Conservation (phyloP, 2,797 vertebrate genomes). For the Pachyuromys duprasi region DNA sequence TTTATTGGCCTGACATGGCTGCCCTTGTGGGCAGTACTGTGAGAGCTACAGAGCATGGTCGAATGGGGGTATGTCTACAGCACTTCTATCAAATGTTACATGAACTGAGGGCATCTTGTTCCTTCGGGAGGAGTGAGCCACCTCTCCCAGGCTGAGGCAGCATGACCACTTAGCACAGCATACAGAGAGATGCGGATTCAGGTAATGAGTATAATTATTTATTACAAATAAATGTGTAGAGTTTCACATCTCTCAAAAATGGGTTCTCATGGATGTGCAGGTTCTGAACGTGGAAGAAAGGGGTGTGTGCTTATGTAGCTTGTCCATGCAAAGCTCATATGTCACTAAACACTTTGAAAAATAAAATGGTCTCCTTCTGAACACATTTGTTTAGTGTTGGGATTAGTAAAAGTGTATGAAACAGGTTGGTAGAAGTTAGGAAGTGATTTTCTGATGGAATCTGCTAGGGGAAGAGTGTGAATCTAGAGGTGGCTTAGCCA, state of each 20-base stretch:
- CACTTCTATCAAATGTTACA: slow-evolving; percentile 74
- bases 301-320: slow-evolving; percentile 84
- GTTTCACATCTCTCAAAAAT: slow-evolving; percentile 82
- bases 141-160: slow-evolving; percentile 77
- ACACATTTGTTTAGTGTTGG: slow-evolving; percentile 57
- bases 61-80: slow-evolving; percentile 78
- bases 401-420: slow-evolving; percentile 81
- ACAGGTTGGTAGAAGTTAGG: slow-evolving; percentile 65
- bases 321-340: slow-evolving; percentile 87
- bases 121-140: slow-evolving; percentile 61
- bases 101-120: background rate
- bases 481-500: background rate
- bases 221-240: slow-evolving; percentile 76
- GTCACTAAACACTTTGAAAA: slow-evolving; percentile 82
- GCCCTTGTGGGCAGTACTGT: slow-evolving; percentile 69
- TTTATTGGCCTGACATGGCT: slow-evolving; percentile 85
- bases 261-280: slow-evolving; percentile 81
- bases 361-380: slow-evolving; percentile 77
- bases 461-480: background rate
- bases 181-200: slow-evolving; percentile 75
- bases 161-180: slow-evolving; percentile 80
- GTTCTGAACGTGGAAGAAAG: slow-evolving; percentile 85
- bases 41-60: slow-evolving; percentile 77
- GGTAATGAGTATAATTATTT: slow-evolving; percentile 73
- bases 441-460: slow-evolving; percentile 39